Evolutionary conservation across 2,888 invertebrate genomes (phyloP).

Genomic region (Drosophila buzzatii): DNA sequence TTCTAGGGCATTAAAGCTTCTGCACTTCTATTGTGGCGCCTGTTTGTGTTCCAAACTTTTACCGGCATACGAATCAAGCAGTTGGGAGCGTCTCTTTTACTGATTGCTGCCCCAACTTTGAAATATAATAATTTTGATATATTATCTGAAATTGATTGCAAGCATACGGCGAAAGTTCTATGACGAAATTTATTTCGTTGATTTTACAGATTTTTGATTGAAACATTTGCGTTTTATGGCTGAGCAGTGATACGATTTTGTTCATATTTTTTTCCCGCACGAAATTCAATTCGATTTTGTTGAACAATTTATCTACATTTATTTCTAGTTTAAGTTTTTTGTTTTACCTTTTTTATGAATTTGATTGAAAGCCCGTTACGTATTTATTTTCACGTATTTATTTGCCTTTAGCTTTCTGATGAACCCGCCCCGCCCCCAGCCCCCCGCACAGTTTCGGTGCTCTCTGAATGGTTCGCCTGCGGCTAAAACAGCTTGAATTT

Average conservation of each 20-base stretch:
- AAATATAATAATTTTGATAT: conserved; percentile 17
- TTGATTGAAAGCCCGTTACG: neutral
- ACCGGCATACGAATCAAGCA: neutral
- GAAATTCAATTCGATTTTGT: conserved; percentile 3
- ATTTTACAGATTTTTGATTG: conserved; percentile 3
- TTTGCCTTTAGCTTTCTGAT: neutral
- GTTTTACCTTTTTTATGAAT: neutral
- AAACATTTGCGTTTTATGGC: neutral
- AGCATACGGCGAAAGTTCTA: neutral
- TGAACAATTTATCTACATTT: neutral
- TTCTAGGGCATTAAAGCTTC: neutral
- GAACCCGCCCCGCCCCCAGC: neutral
- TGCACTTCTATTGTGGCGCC: neutral
- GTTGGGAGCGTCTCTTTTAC: neutral
- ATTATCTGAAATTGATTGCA: conserved; percentile 8
- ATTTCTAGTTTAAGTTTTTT: neutral
- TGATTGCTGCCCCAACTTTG: conserved; percentile 1
- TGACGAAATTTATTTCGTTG: conserved; percentile 1
- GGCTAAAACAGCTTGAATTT: conserved; percentile 51
- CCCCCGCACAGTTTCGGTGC: neutral
- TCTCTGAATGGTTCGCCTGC: conserved; percentile 12
- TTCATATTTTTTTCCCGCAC: too few species aligned
- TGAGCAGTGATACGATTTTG: neutral
- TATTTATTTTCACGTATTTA: conserved; percentile 5
- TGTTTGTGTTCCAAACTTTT: neutral